These are phyloP conservation scores for Nysson spinosus DNA, from an alignment of 2,888 invertebrate genomes.

Conservation along the genomic window DNA sequence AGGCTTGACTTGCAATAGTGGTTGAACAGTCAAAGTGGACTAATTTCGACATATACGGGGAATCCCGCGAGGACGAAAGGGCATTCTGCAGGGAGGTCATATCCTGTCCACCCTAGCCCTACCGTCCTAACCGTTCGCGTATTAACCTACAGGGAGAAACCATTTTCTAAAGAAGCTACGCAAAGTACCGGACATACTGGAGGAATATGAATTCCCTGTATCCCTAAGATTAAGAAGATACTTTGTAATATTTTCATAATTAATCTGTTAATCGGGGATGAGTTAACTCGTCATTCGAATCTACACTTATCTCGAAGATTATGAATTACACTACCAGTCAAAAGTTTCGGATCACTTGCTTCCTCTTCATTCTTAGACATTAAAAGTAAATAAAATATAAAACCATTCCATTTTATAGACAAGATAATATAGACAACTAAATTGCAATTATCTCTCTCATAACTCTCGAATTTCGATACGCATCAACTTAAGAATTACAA, in stretches of 20 bases:
- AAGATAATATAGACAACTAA: no score
- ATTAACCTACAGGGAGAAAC: conserved; percentile 63
- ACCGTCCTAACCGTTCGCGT: conserved; percentile 60
- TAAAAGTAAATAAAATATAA: no score
- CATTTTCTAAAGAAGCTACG: conserved; percentile 73
- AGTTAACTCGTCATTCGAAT: no score
- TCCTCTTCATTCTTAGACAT: no score
- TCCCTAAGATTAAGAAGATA: neutral
- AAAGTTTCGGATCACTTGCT: no score
- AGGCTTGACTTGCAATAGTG: conserved; percentile 73
- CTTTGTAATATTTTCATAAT: neutral
- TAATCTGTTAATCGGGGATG: neutral
- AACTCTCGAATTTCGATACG: no score
- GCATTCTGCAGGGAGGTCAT: conserved; percentile 72
- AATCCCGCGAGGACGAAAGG: conserved; percentile 62
- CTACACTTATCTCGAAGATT: no score
- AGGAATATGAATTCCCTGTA: conserved; percentile 26
- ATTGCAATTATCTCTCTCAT: no score
- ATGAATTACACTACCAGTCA: no score
- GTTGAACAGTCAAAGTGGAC: conserved; percentile 77
- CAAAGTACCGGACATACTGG: conserved; percentile 56
- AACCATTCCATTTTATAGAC: no score
- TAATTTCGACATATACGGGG: conserved; percentile 70
- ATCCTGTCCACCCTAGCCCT: conserved; percentile 73
- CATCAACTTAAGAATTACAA: no score